Percentiles rank a stretch among this genome's conserved stretches.
phyloP scores from a whole-genome alignment of 2,888 invertebrate genomes.

The Ceratothoa steindachneri region DNA sequence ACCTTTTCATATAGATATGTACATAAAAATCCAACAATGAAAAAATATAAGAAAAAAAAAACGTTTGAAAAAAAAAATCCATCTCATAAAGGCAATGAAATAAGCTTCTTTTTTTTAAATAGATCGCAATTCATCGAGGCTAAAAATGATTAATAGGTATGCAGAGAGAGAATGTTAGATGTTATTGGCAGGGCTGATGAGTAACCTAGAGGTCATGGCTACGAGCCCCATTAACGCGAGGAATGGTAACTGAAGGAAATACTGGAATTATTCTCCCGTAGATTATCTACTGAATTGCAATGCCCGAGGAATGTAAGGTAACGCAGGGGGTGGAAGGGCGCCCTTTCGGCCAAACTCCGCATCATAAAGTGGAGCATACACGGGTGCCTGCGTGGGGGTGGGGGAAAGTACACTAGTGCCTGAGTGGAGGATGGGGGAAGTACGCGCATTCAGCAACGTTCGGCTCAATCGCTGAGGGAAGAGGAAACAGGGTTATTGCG shows the following conservation, averaged over 20 bases:
- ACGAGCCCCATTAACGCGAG: not conserved
- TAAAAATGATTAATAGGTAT: not conserved
- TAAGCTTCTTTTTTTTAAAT: too few relatives aligned
- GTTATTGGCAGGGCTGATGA: not conserved
- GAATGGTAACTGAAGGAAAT: not conserved
- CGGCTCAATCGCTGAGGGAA: too few relatives aligned
- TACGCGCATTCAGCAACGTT: too few relatives aligned
- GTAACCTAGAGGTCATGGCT: not conserved
- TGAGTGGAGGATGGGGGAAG: too few relatives aligned
- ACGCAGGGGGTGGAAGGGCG: too few relatives aligned
- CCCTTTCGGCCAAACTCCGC: too few relatives aligned
- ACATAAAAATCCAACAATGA: constrained; percentile 1
- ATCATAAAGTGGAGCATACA: too few relatives aligned
- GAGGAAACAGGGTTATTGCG: too few relatives aligned
- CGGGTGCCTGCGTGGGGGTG: too few relatives aligned
- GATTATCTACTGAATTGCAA: not conserved
- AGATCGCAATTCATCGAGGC: not conserved
- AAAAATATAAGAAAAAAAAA: too few relatives aligned
- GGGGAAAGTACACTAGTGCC: too few relatives aligned
- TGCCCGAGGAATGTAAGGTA: not conserved
- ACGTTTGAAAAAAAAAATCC: too few relatives aligned
- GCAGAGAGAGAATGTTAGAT: not conserved
- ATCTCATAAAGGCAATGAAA: not conserved
- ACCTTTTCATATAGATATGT: not conserved
- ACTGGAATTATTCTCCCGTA: not conserved